Conservation (phyloP, 2,113 vertebrate genomes). For the Lepidothrix coronata region DNA sequence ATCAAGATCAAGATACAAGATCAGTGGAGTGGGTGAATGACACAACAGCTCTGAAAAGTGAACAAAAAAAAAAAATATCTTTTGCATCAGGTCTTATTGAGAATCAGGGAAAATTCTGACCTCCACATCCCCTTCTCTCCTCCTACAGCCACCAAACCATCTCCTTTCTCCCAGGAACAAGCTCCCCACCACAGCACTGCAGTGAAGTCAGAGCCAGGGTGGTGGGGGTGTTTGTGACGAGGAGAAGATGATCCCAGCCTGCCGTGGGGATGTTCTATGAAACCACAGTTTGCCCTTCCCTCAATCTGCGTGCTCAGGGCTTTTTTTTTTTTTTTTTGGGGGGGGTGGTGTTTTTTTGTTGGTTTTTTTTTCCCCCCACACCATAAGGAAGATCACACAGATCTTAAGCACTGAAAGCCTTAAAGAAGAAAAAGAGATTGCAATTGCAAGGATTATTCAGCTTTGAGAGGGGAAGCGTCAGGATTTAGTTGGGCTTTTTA, state of each 20-base stretch:
- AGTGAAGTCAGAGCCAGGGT: not conserved
- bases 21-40: too few relatives aligned
- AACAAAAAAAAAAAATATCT: rapidly evolving
- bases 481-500: slow-evolving; percentile 22
- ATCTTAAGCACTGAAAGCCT: not conserved
- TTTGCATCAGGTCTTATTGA: not conserved
- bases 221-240: not conserved
- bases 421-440: not conserved
- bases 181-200: not conserved
- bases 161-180: not conserved
- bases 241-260: not conserved
- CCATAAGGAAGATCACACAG: not conserved
- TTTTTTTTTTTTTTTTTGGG: not conserved
- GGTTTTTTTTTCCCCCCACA: not conserved
- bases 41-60: not conserved
- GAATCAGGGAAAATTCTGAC: not conserved
- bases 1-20: not conserved
- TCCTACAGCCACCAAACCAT: not conserved
- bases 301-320: not conserved
- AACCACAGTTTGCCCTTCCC: slow-evolving; percentile 20
- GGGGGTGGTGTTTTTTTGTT: not conserved
- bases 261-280: not conserved
- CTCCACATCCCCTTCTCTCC: not conserved
- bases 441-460: slow-evolving; percentile 3
- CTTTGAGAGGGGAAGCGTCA: not conserved